phyloP scores from a whole-genome alignment of 2,888 invertebrate species.

The Tenthredo mesomela region DNA sequence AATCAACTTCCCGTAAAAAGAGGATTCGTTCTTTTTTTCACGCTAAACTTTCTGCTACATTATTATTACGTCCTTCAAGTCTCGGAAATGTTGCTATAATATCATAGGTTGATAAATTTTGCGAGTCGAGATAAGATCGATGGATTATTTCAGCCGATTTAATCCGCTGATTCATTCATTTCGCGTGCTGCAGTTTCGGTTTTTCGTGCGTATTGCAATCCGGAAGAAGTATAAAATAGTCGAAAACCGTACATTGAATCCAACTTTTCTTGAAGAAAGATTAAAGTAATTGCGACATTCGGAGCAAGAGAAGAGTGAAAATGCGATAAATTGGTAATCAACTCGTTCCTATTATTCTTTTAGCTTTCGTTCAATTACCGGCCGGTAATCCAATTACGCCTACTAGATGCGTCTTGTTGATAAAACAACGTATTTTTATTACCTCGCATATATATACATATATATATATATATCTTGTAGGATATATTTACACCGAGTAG shows the following conservation, averaged over 20 bases:
- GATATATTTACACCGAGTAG: not conserved
- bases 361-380: slow-evolving; percentile 31
- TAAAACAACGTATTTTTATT: slow-evolving; percentile 15
- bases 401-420: not conserved
- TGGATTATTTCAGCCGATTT: not conserved
- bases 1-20: too few species aligned
- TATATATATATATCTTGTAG: too few species aligned
- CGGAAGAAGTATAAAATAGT: not conserved
- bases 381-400: slow-evolving; percentile 28
- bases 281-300: not conserved
- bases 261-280: not conserved
- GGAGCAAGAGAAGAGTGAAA: not conserved
- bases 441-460: not conserved
- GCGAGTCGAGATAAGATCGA: not conserved
- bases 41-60: not conserved
- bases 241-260: not conserved
- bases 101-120: not conserved
- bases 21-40: not conserved
- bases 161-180: not conserved
- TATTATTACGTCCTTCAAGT: not conserved
- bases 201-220: too few species aligned
- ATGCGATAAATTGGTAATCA: slow-evolving; percentile 39
- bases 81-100: not conserved
- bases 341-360: not conserved
- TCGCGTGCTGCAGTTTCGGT: not conserved